phyloP scores from a whole-genome alignment of 1,140 invertebrate species.

The Orius insidiosus region DNA sequence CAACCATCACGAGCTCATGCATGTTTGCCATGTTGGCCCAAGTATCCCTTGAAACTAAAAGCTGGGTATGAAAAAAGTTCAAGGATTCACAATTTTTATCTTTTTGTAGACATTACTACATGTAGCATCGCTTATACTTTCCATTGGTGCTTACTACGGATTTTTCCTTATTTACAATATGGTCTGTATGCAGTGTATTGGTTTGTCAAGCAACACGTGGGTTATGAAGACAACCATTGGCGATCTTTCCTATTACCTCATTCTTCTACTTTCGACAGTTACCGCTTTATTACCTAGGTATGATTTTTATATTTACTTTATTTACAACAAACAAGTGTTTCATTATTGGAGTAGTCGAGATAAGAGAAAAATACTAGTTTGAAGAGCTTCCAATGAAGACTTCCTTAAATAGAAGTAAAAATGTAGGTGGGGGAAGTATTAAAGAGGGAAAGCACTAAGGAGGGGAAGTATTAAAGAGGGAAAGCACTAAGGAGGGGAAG shows the following conservation, averaged over 20 bases:
- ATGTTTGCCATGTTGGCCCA: conserved; percentile 71
- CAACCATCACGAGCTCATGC: conserved; percentile 63
- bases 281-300: conserved; percentile 74
- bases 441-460: no score
- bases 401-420: no score
- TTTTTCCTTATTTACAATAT: conserved; percentile 73
- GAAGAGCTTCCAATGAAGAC: no score
- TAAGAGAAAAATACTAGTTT: no score
- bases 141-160: conserved; percentile 62
- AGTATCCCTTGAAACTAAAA: conserved; percentile 72
- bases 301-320: conserved; percentile 15
- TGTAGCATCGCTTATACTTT: conserved; percentile 52
- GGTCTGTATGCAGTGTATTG: conserved; percentile 57
- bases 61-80: conserved; percentile 66
- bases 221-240: conserved; percentile 62
- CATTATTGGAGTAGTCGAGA: no score
- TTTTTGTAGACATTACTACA: conserved; percentile 71
- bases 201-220: conserved; percentile 67
- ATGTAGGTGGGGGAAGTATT: no score
- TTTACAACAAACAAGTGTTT: no score
- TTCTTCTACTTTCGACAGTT: conserved; percentile 54
- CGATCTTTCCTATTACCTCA: conserved; percentile 61
- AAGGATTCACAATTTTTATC: no score
- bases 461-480: no score
- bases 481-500: no score